phyloP scores from a whole-genome alignment of 2,888 invertebrate species.

The Drosophila percnosoma region DNA sequence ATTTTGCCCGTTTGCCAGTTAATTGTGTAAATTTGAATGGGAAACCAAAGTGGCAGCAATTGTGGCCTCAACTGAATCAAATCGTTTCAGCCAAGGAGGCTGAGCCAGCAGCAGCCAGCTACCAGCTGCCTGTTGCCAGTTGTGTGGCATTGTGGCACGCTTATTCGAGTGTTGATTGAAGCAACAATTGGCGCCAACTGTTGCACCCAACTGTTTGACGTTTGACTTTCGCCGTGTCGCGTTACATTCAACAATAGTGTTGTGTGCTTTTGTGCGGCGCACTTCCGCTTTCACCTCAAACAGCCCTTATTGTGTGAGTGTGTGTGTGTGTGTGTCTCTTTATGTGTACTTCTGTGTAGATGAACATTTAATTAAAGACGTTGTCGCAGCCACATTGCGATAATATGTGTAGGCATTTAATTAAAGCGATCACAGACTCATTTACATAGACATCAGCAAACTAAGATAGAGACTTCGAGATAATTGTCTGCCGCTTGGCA shows the following conservation, averaged over 20 bases:
- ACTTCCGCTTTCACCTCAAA: conserved; percentile 36
- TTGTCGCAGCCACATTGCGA: conserved; percentile 59
- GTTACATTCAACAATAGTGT: conserved; percentile 59
- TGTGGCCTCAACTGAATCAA: conserved; percentile 51
- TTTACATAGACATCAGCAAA: conserved; percentile 59
- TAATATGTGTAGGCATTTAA: conserved; percentile 71
- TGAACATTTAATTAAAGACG: conserved; percentile 70
- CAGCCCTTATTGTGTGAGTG: background rate
- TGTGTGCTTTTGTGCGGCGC: conserved; percentile 67
- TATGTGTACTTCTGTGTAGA: conserved; percentile 9
- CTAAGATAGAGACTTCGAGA: conserved; percentile 33
- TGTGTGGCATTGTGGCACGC: conserved; percentile 56
- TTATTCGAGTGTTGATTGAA: conserved; percentile 66
- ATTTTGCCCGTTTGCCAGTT: conserved; percentile 40
- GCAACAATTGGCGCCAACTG: conserved; percentile 80
- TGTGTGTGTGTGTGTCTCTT: conserved; percentile 10
- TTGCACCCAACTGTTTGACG: conserved; percentile 56
- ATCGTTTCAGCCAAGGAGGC: conserved; percentile 33
- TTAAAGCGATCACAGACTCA: conserved; percentile 70
- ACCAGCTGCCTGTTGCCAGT: conserved; percentile 22
- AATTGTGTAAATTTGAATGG: conserved; percentile 65
- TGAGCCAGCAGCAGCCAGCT: conserved; percentile 12
- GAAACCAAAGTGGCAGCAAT: conserved; percentile 55
- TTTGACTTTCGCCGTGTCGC: conserved; percentile 55
- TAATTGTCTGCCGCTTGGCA: conserved; percentile 52